Evolutionary conservation across 2,113 vertebrate species (phyloP).

Genomic region (Ahaetulla prasina): DNA sequence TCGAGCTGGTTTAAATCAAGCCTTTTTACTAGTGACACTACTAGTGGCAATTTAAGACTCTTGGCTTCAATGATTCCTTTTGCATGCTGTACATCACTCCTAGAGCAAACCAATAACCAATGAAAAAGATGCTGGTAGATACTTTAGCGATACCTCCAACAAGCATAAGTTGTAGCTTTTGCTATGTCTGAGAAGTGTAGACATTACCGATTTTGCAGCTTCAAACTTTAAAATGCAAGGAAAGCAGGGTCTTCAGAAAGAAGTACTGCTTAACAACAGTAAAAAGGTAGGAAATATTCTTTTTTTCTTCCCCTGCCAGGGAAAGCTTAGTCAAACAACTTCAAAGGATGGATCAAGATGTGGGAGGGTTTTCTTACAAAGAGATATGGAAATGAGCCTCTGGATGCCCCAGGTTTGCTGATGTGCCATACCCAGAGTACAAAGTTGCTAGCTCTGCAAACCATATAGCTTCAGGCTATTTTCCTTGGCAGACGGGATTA

Average conservation of each 20-base stretch:
- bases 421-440: neutral
- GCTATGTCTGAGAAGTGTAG: slow-evolving; percentile 27
- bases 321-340: neutral
- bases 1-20: too few relatives aligned
- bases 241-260: slow-evolving; percentile 6
- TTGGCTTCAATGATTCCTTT: neutral
- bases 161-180: neutral
- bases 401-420: neutral
- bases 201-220: slow-evolving; percentile 20
- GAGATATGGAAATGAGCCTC: slow-evolving; percentile 5
- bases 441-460: neutral
- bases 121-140: neutral
- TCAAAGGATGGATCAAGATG: neutral
- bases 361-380: neutral
- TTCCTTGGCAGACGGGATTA: neutral
- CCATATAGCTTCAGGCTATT: neutral
- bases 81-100: neutral
- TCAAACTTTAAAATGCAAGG: slow-evolving; percentile 41
- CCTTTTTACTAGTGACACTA: too few relatives aligned
- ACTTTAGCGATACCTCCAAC: neutral
- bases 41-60: neutral
- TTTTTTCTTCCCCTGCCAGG: neutral
- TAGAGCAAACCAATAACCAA: slow-evolving; percentile 14
- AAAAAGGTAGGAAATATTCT: neutral
- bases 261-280: slow-evolving; percentile 5